Conservation (phyloP, 2,797 vertebrate genomes). For the Adrianichthys oophorus region DNA sequence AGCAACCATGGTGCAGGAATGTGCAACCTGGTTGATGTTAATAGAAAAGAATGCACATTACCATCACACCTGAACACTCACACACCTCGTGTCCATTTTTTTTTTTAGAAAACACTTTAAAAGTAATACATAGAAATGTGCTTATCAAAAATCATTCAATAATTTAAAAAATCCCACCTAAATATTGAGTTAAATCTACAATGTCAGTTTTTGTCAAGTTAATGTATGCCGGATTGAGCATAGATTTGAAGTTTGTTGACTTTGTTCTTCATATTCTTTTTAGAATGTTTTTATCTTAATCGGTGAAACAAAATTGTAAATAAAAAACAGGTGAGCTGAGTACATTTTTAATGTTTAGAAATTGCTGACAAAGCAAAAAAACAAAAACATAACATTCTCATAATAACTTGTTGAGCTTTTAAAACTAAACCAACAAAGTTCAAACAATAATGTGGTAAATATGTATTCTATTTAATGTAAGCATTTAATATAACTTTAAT, state of each 20-base stretch:
- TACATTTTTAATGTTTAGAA: too few relatives aligned
- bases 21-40: slow-evolving; percentile 6
- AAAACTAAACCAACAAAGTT: too few relatives aligned
- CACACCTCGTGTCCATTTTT: neutral
- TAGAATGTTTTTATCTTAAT: neutral
- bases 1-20: neutral
- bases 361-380: too few relatives aligned
- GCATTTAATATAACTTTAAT: too few relatives aligned
- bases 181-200: slow-evolving; percentile 33
- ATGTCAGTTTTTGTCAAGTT: slow-evolving; percentile 25
- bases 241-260: neutral
- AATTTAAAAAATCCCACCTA: slow-evolving; percentile 1
- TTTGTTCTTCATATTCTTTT: neutral
- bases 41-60: slow-evolving; percentile 1
- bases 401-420: too few relatives aligned
- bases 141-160: neutral
- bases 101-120: slow-evolving; percentile 1
- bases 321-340: too few relatives aligned
- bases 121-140: too few relatives aligned
- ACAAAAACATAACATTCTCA: too few relatives aligned
- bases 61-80: neutral
- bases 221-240: neutral
- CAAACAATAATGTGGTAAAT: too few relatives aligned
- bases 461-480: too few relatives aligned
- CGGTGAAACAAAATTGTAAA: too few relatives aligned